Evolutionary conservation across 2,797 vertebrate species (phyloP), one percentile per base, ranked within the genome.

Genomic region (Protonibea diacanthus): DNA sequence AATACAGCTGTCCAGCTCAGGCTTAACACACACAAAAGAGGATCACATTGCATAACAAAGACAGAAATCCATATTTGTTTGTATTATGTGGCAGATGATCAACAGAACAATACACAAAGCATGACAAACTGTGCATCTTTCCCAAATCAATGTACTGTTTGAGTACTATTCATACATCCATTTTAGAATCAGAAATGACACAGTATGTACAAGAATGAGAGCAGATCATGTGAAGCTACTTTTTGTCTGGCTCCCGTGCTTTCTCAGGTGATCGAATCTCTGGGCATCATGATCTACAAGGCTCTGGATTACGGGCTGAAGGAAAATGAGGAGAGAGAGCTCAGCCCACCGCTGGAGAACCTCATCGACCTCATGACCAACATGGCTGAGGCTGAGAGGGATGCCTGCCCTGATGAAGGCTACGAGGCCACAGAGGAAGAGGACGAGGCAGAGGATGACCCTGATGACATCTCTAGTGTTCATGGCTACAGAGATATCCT

Each of bases 281-380:
- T 99, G 81, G 98, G 98, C 81, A 98, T 99, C 93, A 96, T 98
- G 95, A 98, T 99, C 92, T 99, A 99, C 93, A 99, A 99, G 92
- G 98, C 98, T 73, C 90, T 99, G 95, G 98, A 99, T 95, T 99
- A 97, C 47, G 98, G 98, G 3, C 94, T 99, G 92, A 98, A 99
- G 93, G 98, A 99, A 77, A 98, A 96, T 12, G 98, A 99, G 91
- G 98, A 99, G 92, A 82, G 98, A 62, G 98, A 99, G 82, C 95
- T 99, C 71, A 99, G 97, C 81, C 97, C 97, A 38, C 98, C 98
- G 0, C 90, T 99, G 83, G 98, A 99, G 93, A 95, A 96, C 86
- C 97, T 99, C 85, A 99, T 99, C 17, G 97, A 98, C 91, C 95
- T 93, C 82, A 99, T 99, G 98, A 99, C 97, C 84, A 99, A 98